phyloP scores from a whole-genome alignment of 2,888 invertebrate genomes.

The Callinectes sapidus region DNA sequence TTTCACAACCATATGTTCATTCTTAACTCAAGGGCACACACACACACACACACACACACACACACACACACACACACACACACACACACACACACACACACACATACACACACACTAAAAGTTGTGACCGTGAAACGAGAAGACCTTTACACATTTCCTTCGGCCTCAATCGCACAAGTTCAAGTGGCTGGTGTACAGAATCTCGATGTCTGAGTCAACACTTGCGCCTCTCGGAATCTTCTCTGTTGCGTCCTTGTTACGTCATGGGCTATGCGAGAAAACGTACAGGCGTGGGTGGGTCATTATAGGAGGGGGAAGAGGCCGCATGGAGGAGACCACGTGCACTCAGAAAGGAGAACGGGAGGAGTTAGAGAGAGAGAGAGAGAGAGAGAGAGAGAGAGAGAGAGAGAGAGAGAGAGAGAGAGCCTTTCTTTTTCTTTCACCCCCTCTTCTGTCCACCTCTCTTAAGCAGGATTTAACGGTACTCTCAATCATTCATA shows the following conservation, averaged over 20 bases:
- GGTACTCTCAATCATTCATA: no score
- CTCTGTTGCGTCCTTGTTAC: conserved; percentile 20
- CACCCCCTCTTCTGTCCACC: no score
- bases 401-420: not conserved
- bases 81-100: no score
- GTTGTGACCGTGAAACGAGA: not conserved
- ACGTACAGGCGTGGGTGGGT: not conserved
- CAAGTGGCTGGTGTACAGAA: not conserved
- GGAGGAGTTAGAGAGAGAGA: not conserved
- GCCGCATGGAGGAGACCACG: not conserved
- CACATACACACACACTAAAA: no score
- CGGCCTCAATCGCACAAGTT: not conserved
- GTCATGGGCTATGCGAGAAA: not conserved
- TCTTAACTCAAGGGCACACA: not conserved
- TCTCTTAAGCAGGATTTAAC: no score
- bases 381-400: not conserved
- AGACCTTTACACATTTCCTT: not conserved
- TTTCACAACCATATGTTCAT: not conserved
- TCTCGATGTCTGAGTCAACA: not conserved
- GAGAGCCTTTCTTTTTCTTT: no score
- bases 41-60: not conserved
- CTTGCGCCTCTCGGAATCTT: not conserved
- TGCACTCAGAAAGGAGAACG: not conserved
- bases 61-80: no score
- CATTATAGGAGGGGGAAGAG: not conserved